Base-by-base conservation (phyloP, 2,797 vertebrate genomes). In the Dryobates pubescens region DNA sequence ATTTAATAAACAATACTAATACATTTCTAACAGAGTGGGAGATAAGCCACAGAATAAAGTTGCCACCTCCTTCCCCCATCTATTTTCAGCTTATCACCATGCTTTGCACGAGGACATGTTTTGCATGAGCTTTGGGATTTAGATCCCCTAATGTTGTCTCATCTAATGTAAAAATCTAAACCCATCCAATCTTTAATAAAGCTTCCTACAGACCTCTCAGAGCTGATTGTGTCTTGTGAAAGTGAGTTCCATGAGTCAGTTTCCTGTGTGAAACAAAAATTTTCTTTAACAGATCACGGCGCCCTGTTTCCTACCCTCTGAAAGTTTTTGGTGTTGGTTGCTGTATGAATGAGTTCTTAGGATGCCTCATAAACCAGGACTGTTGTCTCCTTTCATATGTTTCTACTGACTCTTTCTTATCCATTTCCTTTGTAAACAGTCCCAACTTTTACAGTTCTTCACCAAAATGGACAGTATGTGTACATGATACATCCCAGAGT, bases 171-270 rank as follows among this genome's bases (percentile, higher is more conserved):
- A 95, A 94, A 61, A 91, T 74, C 84, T 94, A 89, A 93, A 94
- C 89, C 89, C 62, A 73, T 88, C 82, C 94, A 87, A 91, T 95
- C 90, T 88, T 90, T 88, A 92, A 93, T 92, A 94, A 96, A 86
- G 74, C 78, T 93, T 89, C 89, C 86, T 91, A 78, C 47, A 90
- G 94, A 83, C 17, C 15, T 89, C 87, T 82, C 82, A 47, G 62
- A 93, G 85, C 45, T 73, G 59, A 82, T n/a, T 57, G 78, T 80
- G 69, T 71, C 87, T 91, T 84, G n/a, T 76, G 77, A 92, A 94
- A 93, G 63, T 67, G 57, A 93, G 58, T 63, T 71, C 79, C 58
- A 36, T 24, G n/a, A 61, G 93, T 92, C 86, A 83, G 74, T 73
- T 94, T 96, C 89, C 79, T 88, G 49, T 56, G 82, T 71, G 90